phyloP scores from a whole-genome alignment of 1,140 invertebrate genomes.

The Hypsibius dujardini region DNA sequence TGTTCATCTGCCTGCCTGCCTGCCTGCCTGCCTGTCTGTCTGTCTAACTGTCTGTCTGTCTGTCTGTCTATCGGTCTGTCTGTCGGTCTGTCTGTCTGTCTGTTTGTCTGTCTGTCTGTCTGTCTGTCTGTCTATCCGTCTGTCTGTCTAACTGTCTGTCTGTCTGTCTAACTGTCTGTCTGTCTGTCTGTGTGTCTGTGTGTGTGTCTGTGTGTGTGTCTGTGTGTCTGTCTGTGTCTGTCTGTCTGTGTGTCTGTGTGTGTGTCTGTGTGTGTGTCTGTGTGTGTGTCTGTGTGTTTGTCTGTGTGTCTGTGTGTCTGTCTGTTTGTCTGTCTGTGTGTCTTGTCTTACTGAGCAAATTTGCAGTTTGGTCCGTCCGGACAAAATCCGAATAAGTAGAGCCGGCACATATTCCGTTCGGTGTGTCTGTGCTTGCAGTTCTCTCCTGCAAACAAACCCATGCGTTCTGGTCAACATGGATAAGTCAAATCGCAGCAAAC shows the following conservation, averaged over 20 bases:
- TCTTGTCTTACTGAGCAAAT: slow-evolving; percentile 66
- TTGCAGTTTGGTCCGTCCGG: slow-evolving; percentile 83
- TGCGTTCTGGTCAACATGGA: slow-evolving; percentile 21
- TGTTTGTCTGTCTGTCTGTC: background rate
- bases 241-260: too few relatives aligned
- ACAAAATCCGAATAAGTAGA: slow-evolving; percentile 91
- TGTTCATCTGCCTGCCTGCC: too few relatives aligned
- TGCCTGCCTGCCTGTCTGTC: too few relatives aligned
- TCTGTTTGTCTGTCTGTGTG: background rate
- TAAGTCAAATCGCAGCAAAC: slow-evolving; percentile 20
- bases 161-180: too few relatives aligned
- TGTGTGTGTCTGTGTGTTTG: too few relatives aligned
- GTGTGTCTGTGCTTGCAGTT: slow-evolving; percentile 91
- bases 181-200: slow-evolving; percentile 4
- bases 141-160: too few relatives aligned
- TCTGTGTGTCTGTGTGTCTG: too few relatives aligned
- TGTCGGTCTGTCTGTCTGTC: slow-evolving; percentile 18
- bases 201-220: too few relatives aligned
- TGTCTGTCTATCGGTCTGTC: too few relatives aligned
- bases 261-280: too few relatives aligned
- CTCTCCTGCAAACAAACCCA: slow-evolving; percentile 40
- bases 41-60: too few relatives aligned
- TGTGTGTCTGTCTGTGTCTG: too few relatives aligned
- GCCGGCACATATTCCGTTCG: slow-evolving; percentile 78
- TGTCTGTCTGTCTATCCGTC: background rate